Percentiles rank a stretch among this genome's conserved stretches.
Evolutionary conservation across 2,797 vertebrate genomes (phyloP).

Genomic region (Protonibea diacanthus): DNA sequence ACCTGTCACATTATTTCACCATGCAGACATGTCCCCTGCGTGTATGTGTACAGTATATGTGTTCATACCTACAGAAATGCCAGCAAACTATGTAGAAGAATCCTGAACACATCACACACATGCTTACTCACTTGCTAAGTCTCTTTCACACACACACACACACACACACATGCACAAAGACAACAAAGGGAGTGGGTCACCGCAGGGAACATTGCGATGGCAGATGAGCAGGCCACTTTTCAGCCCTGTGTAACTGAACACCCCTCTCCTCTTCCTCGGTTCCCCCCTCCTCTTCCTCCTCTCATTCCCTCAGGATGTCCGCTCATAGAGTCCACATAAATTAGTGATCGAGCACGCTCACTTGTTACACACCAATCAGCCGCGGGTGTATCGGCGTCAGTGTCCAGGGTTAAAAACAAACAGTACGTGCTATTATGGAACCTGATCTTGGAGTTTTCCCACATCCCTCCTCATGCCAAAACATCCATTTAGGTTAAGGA

Average conservation of each 20-base stretch:
- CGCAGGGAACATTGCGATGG: slow-evolving; percentile 53
- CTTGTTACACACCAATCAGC: slow-evolving; percentile 66
- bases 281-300: slow-evolving; percentile 58
- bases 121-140: slow-evolving; percentile 11
- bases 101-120: slow-evolving; percentile 37
- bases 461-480: slow-evolving; percentile 52
- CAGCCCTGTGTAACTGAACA: slow-evolving; percentile 63
- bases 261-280: slow-evolving; percentile 61
- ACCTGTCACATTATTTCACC: slow-evolving; percentile 47
- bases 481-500: slow-evolving; percentile 64
- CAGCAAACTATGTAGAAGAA: slow-evolving; percentile 38
- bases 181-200: slow-evolving; percentile 64
- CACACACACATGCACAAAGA: slow-evolving; percentile 19
- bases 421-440: slow-evolving; percentile 54
- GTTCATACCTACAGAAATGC: slow-evolving; percentile 17
- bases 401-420: slow-evolving; percentile 57
- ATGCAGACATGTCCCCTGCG: not conserved
- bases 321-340: slow-evolving; percentile 73
- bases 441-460: slow-evolving; percentile 41
- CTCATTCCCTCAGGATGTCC: slow-evolving; percentile 75
- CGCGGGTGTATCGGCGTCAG: slow-evolving; percentile 24
- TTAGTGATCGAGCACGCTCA: slow-evolving; percentile 76
- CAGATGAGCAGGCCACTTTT: slow-evolving; percentile 68
- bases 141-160: slow-evolving; percentile 11
- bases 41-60: not conserved